Base-by-base conservation (phyloP, 2,113 vertebrate species). In the Corythornis madagascariensis region DNA sequence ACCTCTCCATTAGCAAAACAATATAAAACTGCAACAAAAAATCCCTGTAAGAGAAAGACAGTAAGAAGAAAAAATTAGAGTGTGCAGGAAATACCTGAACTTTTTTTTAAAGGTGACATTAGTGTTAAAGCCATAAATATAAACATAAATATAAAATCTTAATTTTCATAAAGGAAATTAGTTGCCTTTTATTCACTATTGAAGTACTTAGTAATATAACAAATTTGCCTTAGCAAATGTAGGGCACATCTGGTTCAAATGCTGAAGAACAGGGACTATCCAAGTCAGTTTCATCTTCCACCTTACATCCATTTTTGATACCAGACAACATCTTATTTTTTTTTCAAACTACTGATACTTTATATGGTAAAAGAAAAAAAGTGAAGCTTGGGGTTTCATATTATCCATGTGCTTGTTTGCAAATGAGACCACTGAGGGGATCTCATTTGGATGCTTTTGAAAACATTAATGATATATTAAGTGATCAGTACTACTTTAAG, bases 1-100 rank as follows among this genome's bases (percentile, higher is more conserved):
- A 99, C 99, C 98, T 99, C 99, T 97, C 98, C 99, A 31, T 99
- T 99, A 53, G 98, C 98, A 81, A 99, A 99, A 91, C 99, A 99
- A 84, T 99, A 99, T 84, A 99, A 97, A 90, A 98, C 97, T 74
- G 99, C 99, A 72, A 99, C 98, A 38, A 99, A 70, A 72, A 99
- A 98, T 0, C 99, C 99, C 99, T 99, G 92, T 2, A 92, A 96
- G 93, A 86, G 11, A 95, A 90, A 60, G 13, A 80, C 35, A 93
- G 69, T 29, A 91, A 90, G 70, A 93, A 29, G 24, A 2, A 52
- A 59, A 60, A 9, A 56, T 97, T 85, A 42, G 17, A 35, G 16
- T 13, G 19, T 17, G 43, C 76, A 88, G 79, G 73, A 88, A 92
- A 78, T 7, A 38, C 16, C 43, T 52, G 7, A 52, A 65, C 40